A percentile compares a stretch with the other conserved stretches of the same genome.
Evolutionary conservation across 2,797 vertebrate species (phyloP).

Genomic region (Acomys russatus): DNA sequence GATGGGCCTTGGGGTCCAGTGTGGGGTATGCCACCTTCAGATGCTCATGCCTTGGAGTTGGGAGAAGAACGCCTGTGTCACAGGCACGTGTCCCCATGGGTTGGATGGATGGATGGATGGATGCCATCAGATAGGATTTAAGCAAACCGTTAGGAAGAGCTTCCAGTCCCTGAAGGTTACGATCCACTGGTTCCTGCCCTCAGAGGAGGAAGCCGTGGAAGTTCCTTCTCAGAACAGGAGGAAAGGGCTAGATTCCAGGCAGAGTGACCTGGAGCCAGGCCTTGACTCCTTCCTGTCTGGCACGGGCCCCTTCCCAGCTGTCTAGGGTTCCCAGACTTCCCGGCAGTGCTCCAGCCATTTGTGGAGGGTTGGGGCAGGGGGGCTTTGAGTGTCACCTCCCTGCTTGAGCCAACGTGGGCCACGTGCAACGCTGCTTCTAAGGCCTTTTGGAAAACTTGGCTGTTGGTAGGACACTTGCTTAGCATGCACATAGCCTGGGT

Average conservation of each 20-base stretch:
- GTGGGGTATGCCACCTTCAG: rapidly evolving
- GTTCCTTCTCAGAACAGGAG: background rate
- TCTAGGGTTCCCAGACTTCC: background rate
- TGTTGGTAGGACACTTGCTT: background rate
- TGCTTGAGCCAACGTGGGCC: background rate
- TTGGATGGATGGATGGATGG: too few species aligned
- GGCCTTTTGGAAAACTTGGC: background rate
- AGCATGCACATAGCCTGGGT: background rate
- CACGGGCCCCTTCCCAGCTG: background rate
- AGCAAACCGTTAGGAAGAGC: background rate
- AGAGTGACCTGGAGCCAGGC: background rate
- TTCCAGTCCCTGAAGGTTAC: background rate
- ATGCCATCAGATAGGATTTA: background rate
- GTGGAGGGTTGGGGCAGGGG: background rate
- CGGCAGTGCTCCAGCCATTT: background rate
- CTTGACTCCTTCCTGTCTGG: background rate
- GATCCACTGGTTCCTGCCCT: background rate
- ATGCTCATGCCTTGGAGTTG: background rate
- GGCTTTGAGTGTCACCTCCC: background rate
- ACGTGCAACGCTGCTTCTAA: background rate
- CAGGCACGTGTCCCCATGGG: background rate
- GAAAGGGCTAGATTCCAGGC: background rate
- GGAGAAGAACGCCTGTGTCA: background rate
- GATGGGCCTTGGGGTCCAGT: background rate
- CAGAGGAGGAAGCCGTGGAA: background rate